Conservation (phyloP, 1,140 invertebrate species). For the Yoshiicerus persimilis region DNA sequence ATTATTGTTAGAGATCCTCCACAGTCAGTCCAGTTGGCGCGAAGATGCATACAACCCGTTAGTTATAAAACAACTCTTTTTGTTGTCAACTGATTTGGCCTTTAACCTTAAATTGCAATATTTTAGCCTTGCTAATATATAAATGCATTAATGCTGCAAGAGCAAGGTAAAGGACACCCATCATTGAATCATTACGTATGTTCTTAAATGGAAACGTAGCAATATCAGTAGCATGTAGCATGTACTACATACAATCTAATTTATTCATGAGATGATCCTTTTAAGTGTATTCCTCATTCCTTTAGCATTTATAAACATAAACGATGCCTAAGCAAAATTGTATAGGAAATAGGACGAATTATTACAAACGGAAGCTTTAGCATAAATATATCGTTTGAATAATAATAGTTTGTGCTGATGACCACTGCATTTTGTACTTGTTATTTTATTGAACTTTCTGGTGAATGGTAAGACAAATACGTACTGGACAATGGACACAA, state of each 20-base stretch:
- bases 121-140: neutral
- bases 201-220: neutral
- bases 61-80: neutral
- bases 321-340: no score
- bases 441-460: neutral
- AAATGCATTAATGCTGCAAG: slow-evolving; percentile 2
- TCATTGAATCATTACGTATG: neutral
- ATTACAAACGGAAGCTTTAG: neutral
- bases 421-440: neutral
- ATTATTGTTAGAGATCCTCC: neutral
- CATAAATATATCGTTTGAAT: no score
- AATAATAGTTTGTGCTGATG: no score
- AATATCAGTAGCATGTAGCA: no score
- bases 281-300: no score
- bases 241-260: neutral
- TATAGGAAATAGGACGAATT: no score
- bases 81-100: neutral
- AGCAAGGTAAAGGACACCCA: neutral
- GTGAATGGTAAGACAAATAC: neutral
- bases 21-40: neutral
- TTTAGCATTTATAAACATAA: no score
- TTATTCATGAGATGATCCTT: neutral
- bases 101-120: neutral
- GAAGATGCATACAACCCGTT: neutral
- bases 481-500: neutral